Percentiles rank a stretch among this genome's conserved stretches.
Conservation (phyloP, 2,113 vertebrate species). For the Colistium nudipinnis region DNA sequence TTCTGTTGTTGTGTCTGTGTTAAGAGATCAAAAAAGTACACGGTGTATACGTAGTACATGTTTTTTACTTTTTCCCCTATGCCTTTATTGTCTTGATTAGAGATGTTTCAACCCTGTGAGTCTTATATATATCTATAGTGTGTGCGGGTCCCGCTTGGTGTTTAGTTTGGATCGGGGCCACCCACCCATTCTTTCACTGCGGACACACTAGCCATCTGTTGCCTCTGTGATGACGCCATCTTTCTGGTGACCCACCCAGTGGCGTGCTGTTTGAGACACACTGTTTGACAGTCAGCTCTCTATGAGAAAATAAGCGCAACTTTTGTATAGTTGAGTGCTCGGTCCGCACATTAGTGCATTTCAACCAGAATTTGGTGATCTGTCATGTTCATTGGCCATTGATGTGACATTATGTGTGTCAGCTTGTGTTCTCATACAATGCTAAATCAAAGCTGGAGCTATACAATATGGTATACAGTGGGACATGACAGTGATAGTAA, state of each 20-base stretch:
- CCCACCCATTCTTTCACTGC: slow-evolving; percentile 76
- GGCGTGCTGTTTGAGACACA: slow-evolving; percentile 50
- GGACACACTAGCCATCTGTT: slow-evolving; percentile 81
- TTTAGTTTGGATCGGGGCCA: slow-evolving; percentile 62
- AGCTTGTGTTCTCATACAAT: no score
- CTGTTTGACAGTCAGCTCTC: slow-evolving; percentile 40
- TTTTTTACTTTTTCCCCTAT: no score
- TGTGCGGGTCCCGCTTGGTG: slow-evolving; percentile 5
- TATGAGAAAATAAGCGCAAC: slow-evolving; percentile 11
- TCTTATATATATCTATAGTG: neutral
- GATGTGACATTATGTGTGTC: no score
- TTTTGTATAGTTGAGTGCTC: neutral
- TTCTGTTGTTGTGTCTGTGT: no score
- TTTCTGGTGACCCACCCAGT: slow-evolving; percentile 78
- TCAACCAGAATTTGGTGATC: no score
- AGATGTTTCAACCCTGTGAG: neutral
- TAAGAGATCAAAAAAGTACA: no score
- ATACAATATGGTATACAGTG: no score
- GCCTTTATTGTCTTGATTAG: neutral
- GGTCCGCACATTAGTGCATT: no score
- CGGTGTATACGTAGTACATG: no score
- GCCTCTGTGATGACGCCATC: slow-evolving; percentile 78
- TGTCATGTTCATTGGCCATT: no score
- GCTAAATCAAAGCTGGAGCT: no score
- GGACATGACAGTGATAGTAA: no score